Evolutionary conservation across 2,113 vertebrate genomes (phyloP).

Genomic region (Saguinus midas): DNA sequence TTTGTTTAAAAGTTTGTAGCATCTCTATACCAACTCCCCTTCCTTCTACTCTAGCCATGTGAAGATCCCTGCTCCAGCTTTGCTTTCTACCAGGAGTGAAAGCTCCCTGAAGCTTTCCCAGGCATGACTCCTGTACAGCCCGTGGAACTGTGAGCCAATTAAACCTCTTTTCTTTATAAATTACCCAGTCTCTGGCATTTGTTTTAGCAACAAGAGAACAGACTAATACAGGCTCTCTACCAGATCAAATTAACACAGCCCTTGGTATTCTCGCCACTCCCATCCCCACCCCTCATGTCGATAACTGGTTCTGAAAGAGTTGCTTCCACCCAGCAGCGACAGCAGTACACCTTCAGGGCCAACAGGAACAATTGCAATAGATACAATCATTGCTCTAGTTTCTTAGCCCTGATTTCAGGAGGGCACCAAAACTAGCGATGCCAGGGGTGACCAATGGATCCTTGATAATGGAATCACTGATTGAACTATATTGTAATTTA

Average conservation of each 20-base stretch:
- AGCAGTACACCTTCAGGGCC: neutral
- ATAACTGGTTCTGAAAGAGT: neutral
- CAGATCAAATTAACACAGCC: neutral
- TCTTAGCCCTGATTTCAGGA: neutral
- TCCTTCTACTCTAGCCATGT: too few species aligned
- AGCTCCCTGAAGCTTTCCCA: too few species aligned
- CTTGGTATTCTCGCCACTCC: neutral
- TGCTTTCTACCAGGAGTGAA: too few species aligned
- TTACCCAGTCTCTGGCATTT: too few species aligned
- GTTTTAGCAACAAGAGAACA: too few species aligned
- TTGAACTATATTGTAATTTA: neutral
- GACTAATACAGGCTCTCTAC: neutral
- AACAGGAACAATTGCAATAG: neutral
- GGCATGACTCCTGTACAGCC: too few species aligned
- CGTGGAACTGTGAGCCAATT: too few species aligned
- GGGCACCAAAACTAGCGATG: neutral
- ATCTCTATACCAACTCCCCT: too few species aligned
- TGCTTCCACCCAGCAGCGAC: neutral
- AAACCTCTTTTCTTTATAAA: too few species aligned
- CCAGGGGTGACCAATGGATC: neutral
- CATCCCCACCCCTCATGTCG: neutral
- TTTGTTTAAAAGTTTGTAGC: too few species aligned
- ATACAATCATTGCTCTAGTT: neutral
- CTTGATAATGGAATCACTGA: neutral
- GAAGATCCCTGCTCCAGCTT: too few species aligned